Conservation (phyloP, 2,113 vertebrate genomes). For the Amia ocellicauda region DNA sequence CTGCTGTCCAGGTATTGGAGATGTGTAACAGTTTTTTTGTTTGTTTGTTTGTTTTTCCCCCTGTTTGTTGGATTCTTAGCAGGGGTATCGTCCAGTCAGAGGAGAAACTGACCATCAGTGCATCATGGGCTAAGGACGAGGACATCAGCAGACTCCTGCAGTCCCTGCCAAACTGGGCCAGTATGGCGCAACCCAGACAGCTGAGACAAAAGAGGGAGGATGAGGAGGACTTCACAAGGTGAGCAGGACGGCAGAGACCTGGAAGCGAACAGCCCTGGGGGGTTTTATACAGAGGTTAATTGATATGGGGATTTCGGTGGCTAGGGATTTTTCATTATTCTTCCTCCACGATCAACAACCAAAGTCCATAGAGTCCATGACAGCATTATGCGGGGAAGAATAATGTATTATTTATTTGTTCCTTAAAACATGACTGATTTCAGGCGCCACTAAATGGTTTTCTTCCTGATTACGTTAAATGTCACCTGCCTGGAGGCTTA, state of each 20-base stretch:
- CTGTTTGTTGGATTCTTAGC: slow-evolving; percentile 27
- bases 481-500: not conserved
- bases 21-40: slow-evolving; percentile 9
- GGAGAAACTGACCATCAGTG: slow-evolving; percentile 93
- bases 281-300: too few relatives aligned
- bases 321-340: not conserved
- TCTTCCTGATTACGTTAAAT: not conserved
- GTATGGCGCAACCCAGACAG: slow-evolving; percentile 90
- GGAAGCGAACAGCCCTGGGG: too few relatives aligned
- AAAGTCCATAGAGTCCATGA: not conserved
- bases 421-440: not conserved
- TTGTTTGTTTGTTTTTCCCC: slow-evolving; percentile 22
- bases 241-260: too few relatives aligned
- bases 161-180: slow-evolving; percentile 94
- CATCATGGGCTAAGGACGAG: slow-evolving; percentile 96
- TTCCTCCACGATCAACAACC: not conserved
- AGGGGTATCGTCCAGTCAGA: slow-evolving; percentile 88
- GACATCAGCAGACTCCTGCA: slow-evolving; percentile 93
- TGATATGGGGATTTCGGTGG: not conserved
- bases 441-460: too few relatives aligned
- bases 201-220: slow-evolving; percentile 90
- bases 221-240: slow-evolving; percentile 94
- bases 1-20: too few relatives aligned
- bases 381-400: not conserved
- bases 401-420: not conserved